These are phyloP conservation scores for Ptilonorhynchus violaceus DNA, from an alignment of 2,113 vertebrate species.

Conservation along the genomic window DNA sequence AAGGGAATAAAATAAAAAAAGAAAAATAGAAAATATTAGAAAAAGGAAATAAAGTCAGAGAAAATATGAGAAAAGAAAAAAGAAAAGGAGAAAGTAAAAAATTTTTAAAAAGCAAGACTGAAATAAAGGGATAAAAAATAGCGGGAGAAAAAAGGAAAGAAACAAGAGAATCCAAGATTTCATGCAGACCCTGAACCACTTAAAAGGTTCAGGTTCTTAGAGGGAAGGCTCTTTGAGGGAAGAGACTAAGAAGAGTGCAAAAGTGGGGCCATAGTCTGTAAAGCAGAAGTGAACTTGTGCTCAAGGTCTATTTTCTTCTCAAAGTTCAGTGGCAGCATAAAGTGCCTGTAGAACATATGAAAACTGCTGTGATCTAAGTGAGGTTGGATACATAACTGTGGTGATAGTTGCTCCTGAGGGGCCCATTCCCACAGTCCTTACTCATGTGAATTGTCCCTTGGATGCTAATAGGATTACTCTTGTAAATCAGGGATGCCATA, in stretches of 20 bases:
- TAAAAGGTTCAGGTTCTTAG: neutral
- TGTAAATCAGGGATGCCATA: constrained; percentile 25
- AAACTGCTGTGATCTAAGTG: neutral
- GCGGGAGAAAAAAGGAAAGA: neutral
- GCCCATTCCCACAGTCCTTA: constrained; percentile 6
- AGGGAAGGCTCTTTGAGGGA: neutral
- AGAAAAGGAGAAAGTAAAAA: neutral
- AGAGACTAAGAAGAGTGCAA: neutral
- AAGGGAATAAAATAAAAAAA: neutral
- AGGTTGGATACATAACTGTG: constrained; percentile 17
- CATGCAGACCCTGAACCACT: neutral
- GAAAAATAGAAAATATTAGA: neutral
- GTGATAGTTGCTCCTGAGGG: constrained; percentile 46
- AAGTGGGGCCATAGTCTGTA: neutral
- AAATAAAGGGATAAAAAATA: accelerated
- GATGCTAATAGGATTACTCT: constrained; percentile 24
- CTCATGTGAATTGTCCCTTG: constrained; percentile 31
- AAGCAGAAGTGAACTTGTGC: neutral
- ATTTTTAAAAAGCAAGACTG: neutral
- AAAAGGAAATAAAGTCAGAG: too few relatives aligned
- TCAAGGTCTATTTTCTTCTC: constrained; percentile 26
- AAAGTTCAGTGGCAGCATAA: neutral
- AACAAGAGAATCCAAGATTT: neutral
- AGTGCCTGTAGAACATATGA: constrained; percentile 7
- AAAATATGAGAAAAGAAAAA: neutral